Evolutionary conservation across 2,113 vertebrate species (phyloP).

Genomic region (Mustela nigripes): DNA sequence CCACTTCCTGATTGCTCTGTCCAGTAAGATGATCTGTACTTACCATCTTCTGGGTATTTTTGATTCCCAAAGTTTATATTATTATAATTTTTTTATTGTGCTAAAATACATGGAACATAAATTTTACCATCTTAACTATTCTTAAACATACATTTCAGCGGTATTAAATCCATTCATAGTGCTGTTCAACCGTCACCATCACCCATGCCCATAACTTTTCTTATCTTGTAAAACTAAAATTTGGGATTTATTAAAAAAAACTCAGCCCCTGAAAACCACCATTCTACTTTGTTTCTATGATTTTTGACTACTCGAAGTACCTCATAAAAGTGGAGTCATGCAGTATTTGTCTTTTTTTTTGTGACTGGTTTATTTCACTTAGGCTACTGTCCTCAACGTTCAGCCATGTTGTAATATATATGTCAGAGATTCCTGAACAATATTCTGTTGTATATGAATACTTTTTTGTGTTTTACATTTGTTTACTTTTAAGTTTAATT

Average conservation of each 20-base stretch:
- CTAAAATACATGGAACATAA: conserved; percentile 1
- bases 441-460: background rate
- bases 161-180: background rate
- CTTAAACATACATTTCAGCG: background rate
- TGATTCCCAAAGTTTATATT: background rate
- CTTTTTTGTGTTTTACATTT: background rate
- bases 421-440: background rate
- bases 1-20: background rate
- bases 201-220: background rate
- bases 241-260: background rate
- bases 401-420: background rate
- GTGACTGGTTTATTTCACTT: background rate
- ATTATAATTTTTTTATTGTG: background rate
- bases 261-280: background rate
- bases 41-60: background rate
- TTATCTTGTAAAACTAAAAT: background rate
- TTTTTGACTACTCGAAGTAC: background rate
- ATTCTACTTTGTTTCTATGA: background rate
- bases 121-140: background rate
- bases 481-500: background rate
- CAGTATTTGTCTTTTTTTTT: background rate
- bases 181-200: background rate
- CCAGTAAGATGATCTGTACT: background rate
- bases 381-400: background rate
- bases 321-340: background rate